Evolutionary conservation across 2,888 invertebrate genomes (phyloP), one percentile per base, ranked within the genome.

Genomic region (Drosophila anomalata): DNA sequence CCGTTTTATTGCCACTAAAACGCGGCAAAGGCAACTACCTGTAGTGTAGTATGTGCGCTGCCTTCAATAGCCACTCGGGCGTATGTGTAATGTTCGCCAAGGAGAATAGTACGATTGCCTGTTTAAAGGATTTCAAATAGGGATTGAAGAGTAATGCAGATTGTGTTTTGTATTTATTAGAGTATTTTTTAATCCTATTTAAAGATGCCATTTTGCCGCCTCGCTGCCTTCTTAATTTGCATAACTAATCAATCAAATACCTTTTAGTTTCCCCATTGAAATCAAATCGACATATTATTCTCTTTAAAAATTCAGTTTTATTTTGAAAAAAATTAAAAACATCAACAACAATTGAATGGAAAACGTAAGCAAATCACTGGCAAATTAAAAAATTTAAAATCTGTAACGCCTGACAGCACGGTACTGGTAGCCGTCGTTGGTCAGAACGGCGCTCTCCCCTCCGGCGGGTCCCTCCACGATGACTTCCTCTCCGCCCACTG

Each of bases 401-500:
- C 85, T 75, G 67, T 74, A 81, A 26, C 88, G 89, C 39, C 81
- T 89, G 36, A 89, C 70, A 39, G 81, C 84, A 7, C 90, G 87
- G 58, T 90, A 90, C 39, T 89, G 88, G 67, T 90, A 90, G 36
- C 90, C 90, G 76, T 90, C 88, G 54, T 77, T 79, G 69, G 79
- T 71, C 9, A 89, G 72, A 1, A 78, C 66, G 3, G 87, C 72
- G 11, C 78, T 86, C 53, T 79, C 81, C 17, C 76, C 81, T 24
- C 72, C 74, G 8, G 59, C 58, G 0, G 79, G 77, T 9, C 73
- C 82, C n/a, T 87, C 80, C 33, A 77, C 79, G 1, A 88, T 51
- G 2, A 69, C 77, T 70, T n/a, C 48, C 67, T 50, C 62, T 5
- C 39, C 69, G 2, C 17, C 73, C 1, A 78, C 44, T 0, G 89